These are phyloP conservation scores for Coregonus sp. DNA, from an alignment of 2,797 vertebrate genomes.

Conservation along the genomic window DNA sequence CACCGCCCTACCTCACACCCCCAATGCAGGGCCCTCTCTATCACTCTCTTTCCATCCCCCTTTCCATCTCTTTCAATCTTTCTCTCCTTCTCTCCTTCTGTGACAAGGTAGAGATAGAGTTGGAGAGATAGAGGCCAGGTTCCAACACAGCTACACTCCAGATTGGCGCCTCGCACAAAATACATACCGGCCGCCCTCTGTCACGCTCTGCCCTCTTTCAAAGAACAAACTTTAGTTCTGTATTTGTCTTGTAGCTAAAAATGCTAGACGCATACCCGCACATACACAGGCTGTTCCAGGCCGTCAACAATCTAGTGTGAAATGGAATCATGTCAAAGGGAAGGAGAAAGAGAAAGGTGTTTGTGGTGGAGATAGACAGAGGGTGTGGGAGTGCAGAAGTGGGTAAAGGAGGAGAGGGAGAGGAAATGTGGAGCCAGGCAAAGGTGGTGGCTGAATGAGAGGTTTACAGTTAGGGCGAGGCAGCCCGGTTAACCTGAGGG, in stretches of 20 bases:
- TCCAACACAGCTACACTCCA: no score
- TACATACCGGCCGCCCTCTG: background rate
- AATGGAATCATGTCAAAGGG: constrained; percentile 34
- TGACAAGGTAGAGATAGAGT: no score
- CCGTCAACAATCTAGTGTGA: constrained; percentile 18
- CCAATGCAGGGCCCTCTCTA: no score
- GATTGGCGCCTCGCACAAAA: no score
- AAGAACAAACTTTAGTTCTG: background rate
- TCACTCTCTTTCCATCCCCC: no score
- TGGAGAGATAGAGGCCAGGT: no score
- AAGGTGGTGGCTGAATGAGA: constrained; percentile 3
- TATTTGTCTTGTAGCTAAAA: constrained; percentile 54
- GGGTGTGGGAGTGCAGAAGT: constrained; percentile 35
- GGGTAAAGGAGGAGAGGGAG: background rate
- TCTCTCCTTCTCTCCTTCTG: no score
- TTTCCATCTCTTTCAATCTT: no score
- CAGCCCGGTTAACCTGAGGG: constrained; percentile 72
- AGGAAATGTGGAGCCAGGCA: background rate
- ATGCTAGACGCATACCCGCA: constrained; percentile 43
- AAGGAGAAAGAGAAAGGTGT: background rate
- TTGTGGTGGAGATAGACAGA: background rate
- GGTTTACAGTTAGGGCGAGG: background rate
- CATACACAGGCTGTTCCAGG: constrained; percentile 9
- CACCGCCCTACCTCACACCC: no score
- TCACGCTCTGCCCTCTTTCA: background rate